A percentile compares a stretch with the other conserved stretches of the same genome.
These are phyloP conservation scores for Hirtodrosophila cameraria DNA, from an alignment of 2,888 invertebrate genomes.

Conservation along the genomic window DNA sequence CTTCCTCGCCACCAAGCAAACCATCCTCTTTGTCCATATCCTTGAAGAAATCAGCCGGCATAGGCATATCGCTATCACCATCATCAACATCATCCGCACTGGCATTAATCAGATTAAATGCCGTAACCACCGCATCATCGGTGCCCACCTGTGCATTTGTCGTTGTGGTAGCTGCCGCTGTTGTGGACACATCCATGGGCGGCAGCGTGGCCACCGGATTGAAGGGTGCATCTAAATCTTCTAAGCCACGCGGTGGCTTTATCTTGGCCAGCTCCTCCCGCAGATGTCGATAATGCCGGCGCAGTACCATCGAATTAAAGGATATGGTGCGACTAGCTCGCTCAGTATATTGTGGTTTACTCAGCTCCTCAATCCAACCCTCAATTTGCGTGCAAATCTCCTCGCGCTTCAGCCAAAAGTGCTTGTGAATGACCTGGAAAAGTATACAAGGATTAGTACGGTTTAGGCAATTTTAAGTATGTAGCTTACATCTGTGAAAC, in stretches of 20 bases:
- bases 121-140: constrained; percentile 55
- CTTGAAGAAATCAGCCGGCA: constrained; percentile 55
- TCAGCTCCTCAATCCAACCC: constrained; percentile 95
- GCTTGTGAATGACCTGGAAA: constrained; percentile 92
- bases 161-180: constrained; percentile 41
- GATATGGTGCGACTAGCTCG: constrained; percentile 91
- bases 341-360: constrained; percentile 90
- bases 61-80: constrained; percentile 48
- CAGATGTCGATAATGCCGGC: constrained; percentile 92
- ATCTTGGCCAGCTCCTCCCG: constrained; percentile 94
- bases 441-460: too few species aligned
- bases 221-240: constrained; percentile 88
- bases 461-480: not conserved
- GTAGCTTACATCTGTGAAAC: constrained; percentile 91
- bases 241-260: constrained; percentile 90
- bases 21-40: constrained; percentile 51
- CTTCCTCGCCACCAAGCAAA: constrained; percentile 53
- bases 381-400: constrained; percentile 95
- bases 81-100: too few species aligned
- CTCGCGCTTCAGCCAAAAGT: constrained; percentile 96
- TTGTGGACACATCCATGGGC: constrained; percentile 73
- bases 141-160: constrained; percentile 51
- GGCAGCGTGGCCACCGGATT: constrained; percentile 82
- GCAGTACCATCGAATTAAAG: constrained; percentile 89
- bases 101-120: constrained; percentile 62